A percentile compares a stretch with the other conserved stretches of the same genome.
These are phyloP conservation scores for Mesopsocus fuscifrons DNA, from an alignment of 2,888 invertebrate species.

Conservation along the genomic window DNA sequence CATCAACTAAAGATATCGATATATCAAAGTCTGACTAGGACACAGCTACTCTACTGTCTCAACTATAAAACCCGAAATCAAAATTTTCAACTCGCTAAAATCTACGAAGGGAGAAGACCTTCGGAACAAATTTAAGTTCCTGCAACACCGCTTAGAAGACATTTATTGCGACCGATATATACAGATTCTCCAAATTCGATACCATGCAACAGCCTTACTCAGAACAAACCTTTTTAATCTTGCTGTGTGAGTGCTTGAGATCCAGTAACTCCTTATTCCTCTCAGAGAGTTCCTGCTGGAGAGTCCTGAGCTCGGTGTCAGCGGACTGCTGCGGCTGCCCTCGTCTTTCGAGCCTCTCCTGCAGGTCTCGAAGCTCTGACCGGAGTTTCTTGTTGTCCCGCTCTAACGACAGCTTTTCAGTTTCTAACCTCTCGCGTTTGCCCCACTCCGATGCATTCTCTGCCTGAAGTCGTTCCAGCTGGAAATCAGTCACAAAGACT, in stretches of 20 bases:
- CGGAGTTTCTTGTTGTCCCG: constrained; percentile 73
- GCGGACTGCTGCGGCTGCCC: constrained; percentile 40
- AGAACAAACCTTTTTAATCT: constrained; percentile 54
- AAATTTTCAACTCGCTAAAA: no score
- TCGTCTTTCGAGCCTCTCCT: constrained; percentile 43
- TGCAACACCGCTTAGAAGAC: no score
- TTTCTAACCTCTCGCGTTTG: constrained; percentile 72
- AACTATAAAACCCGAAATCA: no score
- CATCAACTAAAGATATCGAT: no score
- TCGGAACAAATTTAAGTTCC: no score
- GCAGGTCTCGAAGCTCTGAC: constrained; percentile 44
- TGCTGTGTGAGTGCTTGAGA: constrained; percentile 47
- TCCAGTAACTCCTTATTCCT: constrained; percentile 52
- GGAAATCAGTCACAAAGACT: constrained; percentile 19
- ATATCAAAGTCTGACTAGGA: no score
- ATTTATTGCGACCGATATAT: no score
- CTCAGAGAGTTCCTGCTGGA: constrained; percentile 46
- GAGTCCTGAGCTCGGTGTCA: constrained; percentile 39
- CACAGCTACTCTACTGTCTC: no score
- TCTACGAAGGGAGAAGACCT: no score
- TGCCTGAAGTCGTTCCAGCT: constrained; percentile 71
- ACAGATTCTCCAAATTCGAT: no score
- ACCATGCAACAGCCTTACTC: no score
- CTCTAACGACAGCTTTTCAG: constrained; percentile 70
- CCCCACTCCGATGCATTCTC: constrained; percentile 93